These are phyloP conservation scores for Nomada lathburiana DNA, from an alignment of 2,888 invertebrate genomes.

Conservation along the genomic window DNA sequence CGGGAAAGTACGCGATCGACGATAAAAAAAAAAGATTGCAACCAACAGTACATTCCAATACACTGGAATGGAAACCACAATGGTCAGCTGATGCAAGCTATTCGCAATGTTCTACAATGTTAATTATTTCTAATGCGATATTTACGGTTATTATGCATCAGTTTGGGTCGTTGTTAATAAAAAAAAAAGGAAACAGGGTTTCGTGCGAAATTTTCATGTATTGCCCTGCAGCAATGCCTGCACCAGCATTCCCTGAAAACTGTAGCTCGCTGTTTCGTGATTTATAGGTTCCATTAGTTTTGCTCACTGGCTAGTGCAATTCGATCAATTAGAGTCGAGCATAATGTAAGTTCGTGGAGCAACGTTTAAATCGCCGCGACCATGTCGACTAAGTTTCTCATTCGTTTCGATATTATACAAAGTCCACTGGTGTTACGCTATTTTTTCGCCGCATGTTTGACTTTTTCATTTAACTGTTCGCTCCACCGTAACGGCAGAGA, in stretches of 20 bases:
- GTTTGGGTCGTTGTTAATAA: not conserved
- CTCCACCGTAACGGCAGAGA: not conserved
- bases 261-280: conserved; percentile 26
- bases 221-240: conserved; percentile 26
- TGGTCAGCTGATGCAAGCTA: not conserved
- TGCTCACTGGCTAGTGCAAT: not conserved
- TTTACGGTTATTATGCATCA: not conserved
- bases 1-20: not conserved
- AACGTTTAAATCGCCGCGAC: conserved; percentile 16
- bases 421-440: not conserved
- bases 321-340: conserved; percentile 23
- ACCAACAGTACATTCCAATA: not conserved
- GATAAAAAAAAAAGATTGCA: not conserved
- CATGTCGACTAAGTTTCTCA: conserved; percentile 16
- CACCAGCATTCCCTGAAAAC: conserved; percentile 16
- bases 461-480: too few relatives aligned
- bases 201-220: conserved; percentile 27
- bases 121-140: conserved; percentile 12
- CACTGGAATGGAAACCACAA: not conserved
- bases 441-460: not conserved
- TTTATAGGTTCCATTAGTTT: conserved; percentile 32
- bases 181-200: conserved; percentile 7
- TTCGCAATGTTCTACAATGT: not conserved
- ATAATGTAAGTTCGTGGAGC: not conserved
- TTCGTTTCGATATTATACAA: conserved; percentile 7